These are phyloP conservation scores for Tenthredo scrophulariae DNA, from an alignment of 2,888 invertebrate species.

Conservation along the genomic window DNA sequence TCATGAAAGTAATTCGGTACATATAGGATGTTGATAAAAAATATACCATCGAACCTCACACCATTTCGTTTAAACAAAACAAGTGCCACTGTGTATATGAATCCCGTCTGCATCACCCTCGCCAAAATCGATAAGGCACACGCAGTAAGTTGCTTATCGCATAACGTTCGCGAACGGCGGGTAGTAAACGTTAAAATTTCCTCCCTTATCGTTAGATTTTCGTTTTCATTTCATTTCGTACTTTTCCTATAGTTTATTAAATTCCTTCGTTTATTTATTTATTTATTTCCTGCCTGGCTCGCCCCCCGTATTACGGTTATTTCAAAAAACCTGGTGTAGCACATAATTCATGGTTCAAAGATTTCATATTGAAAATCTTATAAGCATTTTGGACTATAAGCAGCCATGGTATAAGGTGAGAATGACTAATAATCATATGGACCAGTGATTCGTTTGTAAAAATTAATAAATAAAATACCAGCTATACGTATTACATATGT, in stretches of 20 bases:
- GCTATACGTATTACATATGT: neutral
- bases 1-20: neutral
- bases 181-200: constrained; percentile 8
- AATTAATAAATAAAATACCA: constrained; percentile 34
- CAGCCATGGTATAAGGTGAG: constrained; percentile 25
- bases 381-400: neutral
- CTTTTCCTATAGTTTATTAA: neutral
- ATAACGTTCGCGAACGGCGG: constrained; percentile 43
- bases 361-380: neutral
- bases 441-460: neutral
- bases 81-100: constrained; percentile 26
- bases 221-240: neutral
- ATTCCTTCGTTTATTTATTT: neutral
- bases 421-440: neutral
- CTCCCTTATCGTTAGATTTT: constrained; percentile 13
- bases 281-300: neutral
- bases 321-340: neutral
- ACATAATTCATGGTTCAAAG: neutral
- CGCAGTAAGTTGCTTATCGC: constrained; percentile 26
- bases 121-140: constrained; percentile 47
- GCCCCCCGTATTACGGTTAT: neutral
- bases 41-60: neutral
- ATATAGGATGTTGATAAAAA: neutral
- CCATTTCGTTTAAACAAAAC: neutral
- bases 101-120: neutral